Percentiles rank a stretch among this genome's conserved stretches.
phyloP scores from a whole-genome alignment of 2,888 invertebrate species.

The Tetanocera ferruginea region DNA sequence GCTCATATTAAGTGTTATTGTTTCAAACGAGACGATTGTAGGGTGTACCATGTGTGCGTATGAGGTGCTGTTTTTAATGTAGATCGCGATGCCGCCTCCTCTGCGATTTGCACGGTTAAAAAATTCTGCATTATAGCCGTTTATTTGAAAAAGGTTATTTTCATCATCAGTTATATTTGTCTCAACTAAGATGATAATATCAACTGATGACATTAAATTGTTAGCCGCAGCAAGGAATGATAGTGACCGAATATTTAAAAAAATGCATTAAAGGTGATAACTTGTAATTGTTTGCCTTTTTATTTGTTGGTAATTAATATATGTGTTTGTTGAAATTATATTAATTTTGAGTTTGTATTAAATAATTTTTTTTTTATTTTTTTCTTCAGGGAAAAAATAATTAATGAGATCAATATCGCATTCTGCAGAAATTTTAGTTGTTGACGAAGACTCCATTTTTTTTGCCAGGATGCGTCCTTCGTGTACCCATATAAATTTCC shows the following conservation, averaged over 20 bases:
- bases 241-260: slow-evolving; percentile 1
- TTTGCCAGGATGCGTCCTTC: background rate
- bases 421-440: background rate
- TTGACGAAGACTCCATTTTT: background rate
- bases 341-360: background rate
- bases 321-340: background rate
- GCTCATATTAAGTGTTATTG: too few species aligned
- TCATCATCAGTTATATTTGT: slow-evolving; percentile 6
- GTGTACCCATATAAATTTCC: slow-evolving; percentile 12
- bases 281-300: background rate
- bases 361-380: background rate
- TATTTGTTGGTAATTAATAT: background rate
- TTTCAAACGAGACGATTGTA: too few species aligned
- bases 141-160: background rate
- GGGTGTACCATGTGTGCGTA: too few species aligned
- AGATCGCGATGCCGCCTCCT: too few species aligned
- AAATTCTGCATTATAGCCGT: background rate
- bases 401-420: background rate
- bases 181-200: background rate
- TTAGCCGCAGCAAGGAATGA: background rate
- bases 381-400: background rate
- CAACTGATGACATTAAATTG: background rate
- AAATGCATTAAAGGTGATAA: slow-evolving; percentile 8
- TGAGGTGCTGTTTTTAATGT: too few species aligned
- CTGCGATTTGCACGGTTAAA: background rate